Base-by-base conservation (phyloP, 1,140 invertebrate genomes). In the Aphis gossypii region DNA sequence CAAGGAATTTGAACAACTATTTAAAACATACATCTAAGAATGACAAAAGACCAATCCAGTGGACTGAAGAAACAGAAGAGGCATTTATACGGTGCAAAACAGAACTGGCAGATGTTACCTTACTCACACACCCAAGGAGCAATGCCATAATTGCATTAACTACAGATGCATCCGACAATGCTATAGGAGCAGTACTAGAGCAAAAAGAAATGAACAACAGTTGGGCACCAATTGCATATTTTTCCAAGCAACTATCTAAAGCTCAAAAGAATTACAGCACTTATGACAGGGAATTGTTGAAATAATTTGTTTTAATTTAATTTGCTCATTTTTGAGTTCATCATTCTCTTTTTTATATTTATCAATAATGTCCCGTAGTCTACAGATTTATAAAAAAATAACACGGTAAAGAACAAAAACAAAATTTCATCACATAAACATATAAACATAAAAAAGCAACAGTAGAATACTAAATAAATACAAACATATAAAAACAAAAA, bases 261-360 rank as follows among this genome's bases (percentile, higher is more conserved):
- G 90, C 94, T 1, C 94, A 96, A 94, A 76, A 93, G 38, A 95
- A 95, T 48, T 95, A 95, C 84, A 94, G 94, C 23, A 94, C 95
- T 6, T 96, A 95, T 94, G 95, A 96, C 93, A 93, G 95, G 14
- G 96, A 96, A 94, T 94, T 96, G 2, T 91, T 96, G 11, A 96
- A n/a, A n/a, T n/a, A n/a, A n/a, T n/a, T n/a, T n/a, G n/a, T n/a
- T n/a, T n/a, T n/a, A n/a, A n/a, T n/a, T n/a, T n/a, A n/a, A n/a
- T n/a, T n/a, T n/a, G n/a, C n/a, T n/a, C n/a, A n/a, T n/a, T n/a
- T n/a, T n/a, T n/a, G n/a, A n/a, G n/a, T n/a, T n/a, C n/a, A n/a
- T n/a, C n/a, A n/a, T n/a, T n/a, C n/a, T n/a, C n/a, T n/a, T n/a
- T n/a, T n/a, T n/a, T n/a, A n/a, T n/a, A n/a, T n/a, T n/a, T n/a